Evolutionary conservation across 2,113 vertebrate genomes (phyloP), one percentile per base, ranked within the genome.

Genomic region (Bambusicola thoracicus): DNA sequence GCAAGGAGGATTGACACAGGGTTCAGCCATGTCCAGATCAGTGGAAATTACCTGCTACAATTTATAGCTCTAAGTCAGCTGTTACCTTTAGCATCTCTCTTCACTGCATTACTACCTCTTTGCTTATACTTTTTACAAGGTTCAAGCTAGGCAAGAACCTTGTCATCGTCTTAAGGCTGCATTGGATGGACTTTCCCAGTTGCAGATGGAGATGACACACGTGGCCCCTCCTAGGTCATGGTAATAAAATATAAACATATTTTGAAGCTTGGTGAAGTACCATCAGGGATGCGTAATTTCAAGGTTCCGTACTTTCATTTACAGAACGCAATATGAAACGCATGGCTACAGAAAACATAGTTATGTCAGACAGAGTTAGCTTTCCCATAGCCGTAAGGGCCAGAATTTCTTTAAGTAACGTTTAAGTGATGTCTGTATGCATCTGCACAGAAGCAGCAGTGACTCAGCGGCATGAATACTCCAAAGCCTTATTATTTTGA

Each of bases 401-500:
- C 18, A 74, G 73, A 78, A 95, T 95, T 94, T 92, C 83, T 94
- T 88, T 8, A 95, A 96, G 73, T 95, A 86, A 80, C 38, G 67
- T 92, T 96, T 94, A 94, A 94, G 70, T 20, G 63, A 75, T 95
- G 81, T 84, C 92, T 93, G 56, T 90, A 93, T 86, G 89, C 77
- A 94, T 95, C 74, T 90, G 74, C 69, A 92, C 48, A 85, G 89
- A 62, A 89, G 17, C 83, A 93, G 86, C 70, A 66, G 84, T 95
- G 95, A 96, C 90, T 96, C 93, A 94, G 88, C 85, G 88, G 82
- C 85, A 43, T 40, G 91, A 86, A 92, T 90, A 75, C 94, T 95
- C 83, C 58, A 84, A 90, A 89, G 74, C 53, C 77, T 92, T 89
- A 84, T 90, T 96, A 93, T 92, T 96, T 92, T 92, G 81, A 87